Evolutionary conservation across 2,888 invertebrate genomes (phyloP), one percentile per base, ranked within the genome.

Genomic region (Microctonus brassicae): DNA sequence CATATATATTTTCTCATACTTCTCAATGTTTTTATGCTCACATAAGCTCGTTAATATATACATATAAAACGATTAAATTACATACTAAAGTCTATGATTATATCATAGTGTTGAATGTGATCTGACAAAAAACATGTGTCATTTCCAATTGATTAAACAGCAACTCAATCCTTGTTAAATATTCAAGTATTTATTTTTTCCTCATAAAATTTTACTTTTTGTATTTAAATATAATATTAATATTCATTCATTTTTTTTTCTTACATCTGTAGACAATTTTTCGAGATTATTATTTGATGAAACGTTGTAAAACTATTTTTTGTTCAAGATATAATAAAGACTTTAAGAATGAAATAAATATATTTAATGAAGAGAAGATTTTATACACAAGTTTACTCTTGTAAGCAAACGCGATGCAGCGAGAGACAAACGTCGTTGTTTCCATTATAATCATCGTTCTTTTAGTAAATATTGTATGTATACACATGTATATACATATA

Each of bases 51-150:
- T 17, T 34, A n/a, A 55, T 29, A 29, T 29, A 55, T 29, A 29
- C n/a, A 55, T 47, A 47, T 47, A n/a, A 4, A 47, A n/a, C 47
- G 67, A 72, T 76, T 65, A 64, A 74, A 74, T 76, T 74, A 74
- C 73, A 74, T 52, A 57, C 55, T 62, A 17, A 47, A 47, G 47
- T 17, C 47, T 47, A 47, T 17, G 47, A 47, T 47, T 47, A 47
- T 47, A 47, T 47, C 17, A 47, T 69, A 34, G 62, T 72, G 80
- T 78, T 79, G 79, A 81, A 83, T 69, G 80, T 77, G 81, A 81
- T 73, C 80, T 83, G 83, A 81, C 83, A 80, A 79, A 47, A 81
- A 83, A 84, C 84, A 84, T 83, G 83, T 83, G 84, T 84, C 84
- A 82, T 77, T 84, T 83, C 81, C 82, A 79, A 82, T 82, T 76